Evolutionary conservation across 2,888 invertebrate species (phyloP), one percentile per base, ranked within the genome.

Genomic region (Campopleginae sp.): DNA sequence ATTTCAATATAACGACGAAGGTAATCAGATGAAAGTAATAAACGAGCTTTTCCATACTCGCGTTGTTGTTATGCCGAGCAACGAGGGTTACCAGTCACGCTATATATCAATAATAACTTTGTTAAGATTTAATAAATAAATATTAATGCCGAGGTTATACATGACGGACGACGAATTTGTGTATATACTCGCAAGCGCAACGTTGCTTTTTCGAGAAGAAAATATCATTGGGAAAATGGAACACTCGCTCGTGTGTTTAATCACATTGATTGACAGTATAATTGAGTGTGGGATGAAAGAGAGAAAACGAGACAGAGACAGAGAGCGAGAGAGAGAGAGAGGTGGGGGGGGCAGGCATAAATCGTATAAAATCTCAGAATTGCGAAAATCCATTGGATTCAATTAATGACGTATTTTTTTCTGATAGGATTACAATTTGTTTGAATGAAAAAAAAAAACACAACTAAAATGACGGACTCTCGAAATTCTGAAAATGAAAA

Each of bases 21-120:
- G 82, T 86, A 86, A 86, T 86, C 85, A 77, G 82, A 86, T 83
- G 82, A 86, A 83, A 80, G 77, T 86, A 86, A 86, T 80, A 80
- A 86, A 86, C 74, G 85, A 83, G 80, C 77, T 77, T 76, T 80
- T 80, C 74, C 66, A 27, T 70, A 17, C 68, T 46, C 46, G 38
- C 10, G 31, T 27, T 54, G 42, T 72, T 54, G 54, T 54, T 51
- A 51, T 33, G 23, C 27, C 58, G 54, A 33, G 17, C 42, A 66
- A 0, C 19, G 17, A 51, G 14, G 17, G 19, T 17, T 51, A 54
- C 58, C 27, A 75, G 33, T 23, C 33, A 51, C 38, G n/a, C 38
- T 3, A 23, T 31, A n/a, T 33, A 80, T 75, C 58, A 65, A 54
- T 44, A 27, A 66, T 54, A 46, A 66, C 46, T 80, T 58, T 68